These are phyloP conservation scores for Drosophila arizonae DNA, from an alignment of 1,140 invertebrate species.

Conservation along the genomic window DNA sequence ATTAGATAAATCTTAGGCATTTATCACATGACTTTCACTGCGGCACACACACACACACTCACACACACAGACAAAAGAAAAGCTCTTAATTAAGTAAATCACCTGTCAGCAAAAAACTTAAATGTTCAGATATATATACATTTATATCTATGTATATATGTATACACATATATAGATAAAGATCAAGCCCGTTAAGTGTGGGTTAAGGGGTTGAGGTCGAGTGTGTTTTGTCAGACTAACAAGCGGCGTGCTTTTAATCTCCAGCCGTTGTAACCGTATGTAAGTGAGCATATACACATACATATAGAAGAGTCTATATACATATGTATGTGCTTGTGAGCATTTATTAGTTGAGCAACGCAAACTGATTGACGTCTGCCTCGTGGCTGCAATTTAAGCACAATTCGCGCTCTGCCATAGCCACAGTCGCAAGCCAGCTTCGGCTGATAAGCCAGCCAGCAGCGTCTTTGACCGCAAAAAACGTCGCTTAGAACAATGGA, in stretches of 20 bases:
- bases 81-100: slow-evolving; percentile 34
- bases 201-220: slow-evolving; percentile 55
- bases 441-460: slow-evolving; percentile 51
- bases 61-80: too few relatives aligned
- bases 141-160: background rate
- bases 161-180: slow-evolving; percentile 23
- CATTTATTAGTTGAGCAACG: slow-evolving; percentile 58
- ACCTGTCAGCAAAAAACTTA: slow-evolving; percentile 32
- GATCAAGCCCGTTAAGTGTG: slow-evolving; percentile 36
- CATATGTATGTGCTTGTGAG: slow-evolving; percentile 16
- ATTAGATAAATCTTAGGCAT: slow-evolving; percentile 7
- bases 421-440: slow-evolving; percentile 3
- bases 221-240: slow-evolving; percentile 36
- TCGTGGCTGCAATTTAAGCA: slow-evolving; percentile 80
- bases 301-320: slow-evolving; percentile 1
- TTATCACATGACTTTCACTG: slow-evolving; percentile 21
- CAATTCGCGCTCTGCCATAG: slow-evolving; percentile 61
- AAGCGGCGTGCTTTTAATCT: slow-evolving; percentile 72
- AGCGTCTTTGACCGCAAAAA: slow-evolving; percentile 56
- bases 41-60: too few relatives aligned
- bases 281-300: slow-evolving; percentile 10
- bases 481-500: slow-evolving; percentile 20
- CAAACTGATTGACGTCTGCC: slow-evolving; percentile 78
- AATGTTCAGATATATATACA: slow-evolving; percentile 20
- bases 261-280: slow-evolving; percentile 25